Conservation (phyloP, 2,888 invertebrate genomes). For the Rhimphoctona megacephalus region DNA sequence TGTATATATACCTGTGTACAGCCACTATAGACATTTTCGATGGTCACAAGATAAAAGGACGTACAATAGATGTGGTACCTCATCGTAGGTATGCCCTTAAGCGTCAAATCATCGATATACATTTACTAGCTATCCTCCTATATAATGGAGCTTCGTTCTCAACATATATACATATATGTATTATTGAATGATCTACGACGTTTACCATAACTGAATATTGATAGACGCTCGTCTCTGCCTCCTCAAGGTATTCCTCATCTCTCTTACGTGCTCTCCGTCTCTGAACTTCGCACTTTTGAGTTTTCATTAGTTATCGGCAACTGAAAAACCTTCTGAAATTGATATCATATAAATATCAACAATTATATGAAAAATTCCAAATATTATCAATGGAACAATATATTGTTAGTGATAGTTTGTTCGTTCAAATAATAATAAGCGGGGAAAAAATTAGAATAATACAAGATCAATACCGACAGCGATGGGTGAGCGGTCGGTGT, state of each 20-base stretch:
- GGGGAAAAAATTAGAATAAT: no score
- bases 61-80: not conserved
- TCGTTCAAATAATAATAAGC: not conserved
- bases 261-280: not conserved
- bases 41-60: slow-evolving; percentile 1
- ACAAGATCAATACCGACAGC: no score
- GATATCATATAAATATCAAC: not conserved
- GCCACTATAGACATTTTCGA: not conserved
- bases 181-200: slow-evolving; percentile 44
- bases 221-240: slow-evolving; percentile 65
- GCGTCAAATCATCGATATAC: slow-evolving; percentile 16
- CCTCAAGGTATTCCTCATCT: slow-evolving; percentile 31
- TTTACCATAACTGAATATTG: slow-evolving; percentile 75
- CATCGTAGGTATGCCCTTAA: slow-evolving; percentile 1
- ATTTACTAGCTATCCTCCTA: slow-evolving; percentile 6
- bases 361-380: not conserved
- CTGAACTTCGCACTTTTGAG: not conserved
- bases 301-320: not conserved
- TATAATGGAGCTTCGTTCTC: slow-evolving; percentile 47
- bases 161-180: slow-evolving; percentile 10
- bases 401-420: not conserved
- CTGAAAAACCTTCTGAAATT: not conserved
- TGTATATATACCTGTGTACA: not conserved
- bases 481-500: no score
- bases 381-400: not conserved